Conservation (phyloP, 2,797 vertebrate genomes). For the Fundulus diaphanus region DNA sequence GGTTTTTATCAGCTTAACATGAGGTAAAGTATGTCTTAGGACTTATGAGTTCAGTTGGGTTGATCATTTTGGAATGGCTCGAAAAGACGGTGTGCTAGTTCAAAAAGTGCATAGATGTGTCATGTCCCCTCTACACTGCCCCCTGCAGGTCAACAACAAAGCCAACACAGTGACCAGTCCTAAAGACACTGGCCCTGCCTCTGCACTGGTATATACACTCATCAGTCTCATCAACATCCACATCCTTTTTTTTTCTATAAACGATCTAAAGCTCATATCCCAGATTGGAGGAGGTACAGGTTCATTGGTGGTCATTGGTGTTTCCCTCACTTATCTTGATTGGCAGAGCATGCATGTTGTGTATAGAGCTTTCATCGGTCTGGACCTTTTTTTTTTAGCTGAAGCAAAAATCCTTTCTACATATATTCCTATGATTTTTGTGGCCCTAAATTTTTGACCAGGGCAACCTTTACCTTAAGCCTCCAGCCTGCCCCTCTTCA, state of each 20-base stretch:
- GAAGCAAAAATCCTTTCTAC: conserved; percentile 30
- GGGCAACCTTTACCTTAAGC: conserved; percentile 64
- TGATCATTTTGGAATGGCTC: conserved; percentile 30
- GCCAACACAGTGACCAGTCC: conserved; percentile 86
- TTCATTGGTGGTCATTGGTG: conserved; percentile 58
- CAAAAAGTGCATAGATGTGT: conserved; percentile 63
- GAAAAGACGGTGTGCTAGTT: conserved; percentile 22
- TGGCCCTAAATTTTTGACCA: conserved; percentile 21
- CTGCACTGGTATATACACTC: conserved; percentile 83
- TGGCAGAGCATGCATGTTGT: conserved; percentile 42
- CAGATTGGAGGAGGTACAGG: conserved; percentile 63
- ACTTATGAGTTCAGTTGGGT: conserved; percentile 23
- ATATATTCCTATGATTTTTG: conserved; percentile 3
- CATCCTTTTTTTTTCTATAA: conserved; percentile 51
- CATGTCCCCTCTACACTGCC: conserved; percentile 78
- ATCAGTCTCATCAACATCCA: conserved; percentile 55
- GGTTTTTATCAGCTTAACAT: background rate
- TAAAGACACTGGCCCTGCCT: conserved; percentile 84
- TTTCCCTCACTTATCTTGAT: conserved; percentile 43
- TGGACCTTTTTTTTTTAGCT: conserved; percentile 15
- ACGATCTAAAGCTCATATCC: conserved; percentile 35
- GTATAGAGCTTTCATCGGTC: conserved; percentile 11
- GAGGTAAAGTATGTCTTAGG: conserved; percentile 20
- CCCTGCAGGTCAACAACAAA: conserved; percentile 87
- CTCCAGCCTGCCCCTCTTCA: background rate